Evolutionary conservation across 2,113 vertebrate species (phyloP).

Genomic region (Pseudopipra pipra): DNA sequence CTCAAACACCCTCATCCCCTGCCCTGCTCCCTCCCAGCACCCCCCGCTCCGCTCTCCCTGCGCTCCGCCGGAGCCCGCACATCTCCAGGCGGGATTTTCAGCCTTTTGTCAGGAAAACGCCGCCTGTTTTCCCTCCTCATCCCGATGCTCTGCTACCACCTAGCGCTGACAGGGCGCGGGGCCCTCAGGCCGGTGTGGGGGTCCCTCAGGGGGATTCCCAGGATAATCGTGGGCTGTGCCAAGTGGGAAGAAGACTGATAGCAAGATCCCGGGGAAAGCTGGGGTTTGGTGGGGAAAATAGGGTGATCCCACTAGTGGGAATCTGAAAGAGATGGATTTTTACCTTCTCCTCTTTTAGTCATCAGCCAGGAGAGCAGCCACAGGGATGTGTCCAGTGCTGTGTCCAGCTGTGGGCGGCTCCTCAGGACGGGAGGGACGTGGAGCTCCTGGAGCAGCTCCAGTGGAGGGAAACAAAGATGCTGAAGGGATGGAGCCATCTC

Average conservation of each 20-base stretch:
- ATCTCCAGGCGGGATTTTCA: accelerated
- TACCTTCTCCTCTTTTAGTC: neutral
- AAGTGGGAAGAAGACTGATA: neutral
- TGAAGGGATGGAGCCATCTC: neutral
- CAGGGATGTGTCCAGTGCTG: neutral
- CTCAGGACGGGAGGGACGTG: neutral
- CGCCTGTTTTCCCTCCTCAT: accelerated
- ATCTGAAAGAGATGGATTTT: neutral
- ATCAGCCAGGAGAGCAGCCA: neutral
- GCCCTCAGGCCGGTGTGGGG: no score
- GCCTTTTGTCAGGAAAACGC: neutral
- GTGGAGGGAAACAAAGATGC: neutral
- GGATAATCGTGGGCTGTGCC: accelerated
- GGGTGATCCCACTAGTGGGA: accelerated
- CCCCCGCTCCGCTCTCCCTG: accelerated
- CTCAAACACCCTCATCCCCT: accelerated
- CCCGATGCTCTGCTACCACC: neutral
- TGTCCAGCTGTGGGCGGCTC: no score
- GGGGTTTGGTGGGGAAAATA: neutral
- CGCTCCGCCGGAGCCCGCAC: neutral
- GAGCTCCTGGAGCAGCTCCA: neutral
- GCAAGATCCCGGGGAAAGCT: accelerated
- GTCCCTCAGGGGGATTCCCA: neutral
- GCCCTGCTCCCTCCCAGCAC: neutral
- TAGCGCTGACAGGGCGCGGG: neutral